These are phyloP conservation scores for Chrosomus eos DNA, from an alignment of 2,797 vertebrate species.

Conservation along the genomic window DNA sequence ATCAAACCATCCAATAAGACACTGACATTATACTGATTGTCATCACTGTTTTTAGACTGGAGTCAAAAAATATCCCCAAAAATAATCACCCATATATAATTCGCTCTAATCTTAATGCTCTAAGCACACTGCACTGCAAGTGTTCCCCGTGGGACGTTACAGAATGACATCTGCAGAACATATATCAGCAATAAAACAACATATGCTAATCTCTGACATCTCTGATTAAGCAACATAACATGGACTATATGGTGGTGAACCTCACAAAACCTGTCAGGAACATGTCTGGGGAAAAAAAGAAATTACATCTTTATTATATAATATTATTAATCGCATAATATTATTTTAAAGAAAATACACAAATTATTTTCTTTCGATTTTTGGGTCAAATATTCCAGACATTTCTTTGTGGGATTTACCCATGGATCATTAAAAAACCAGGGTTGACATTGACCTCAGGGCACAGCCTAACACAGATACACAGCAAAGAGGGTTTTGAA, in stretches of 20 bases:
- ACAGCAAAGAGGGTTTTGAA: conserved; percentile 7
- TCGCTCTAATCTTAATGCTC: conserved; percentile 15
- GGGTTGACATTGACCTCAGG: conserved; percentile 25
- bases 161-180: conserved; percentile 8
- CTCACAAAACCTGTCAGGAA: conserved; percentile 9
- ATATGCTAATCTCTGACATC: conserved; percentile 20
- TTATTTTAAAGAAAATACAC: background rate
- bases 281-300: no score
- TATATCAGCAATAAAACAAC: conserved; percentile 18
- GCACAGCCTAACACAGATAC: conserved; percentile 24
- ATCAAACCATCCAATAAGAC: conserved; percentile 42
- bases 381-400: background rate
- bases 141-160: background rate
- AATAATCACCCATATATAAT: conserved; percentile 36
- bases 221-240: background rate
- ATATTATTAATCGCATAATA: no score
- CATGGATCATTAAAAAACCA: background rate
- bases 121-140: conserved; percentile 21
- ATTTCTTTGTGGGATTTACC: conserved; percentile 28
- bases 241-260: conserved; percentile 14
- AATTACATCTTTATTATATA: no score
- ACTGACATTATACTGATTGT: conserved; percentile 74
- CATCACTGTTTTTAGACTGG: conserved; percentile 68
- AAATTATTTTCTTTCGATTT: background rate
- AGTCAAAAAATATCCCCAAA: conserved; percentile 43